phyloP scores from a whole-genome alignment of 2,797 vertebrate genomes.

The Phalanger gymnotis region DNA sequence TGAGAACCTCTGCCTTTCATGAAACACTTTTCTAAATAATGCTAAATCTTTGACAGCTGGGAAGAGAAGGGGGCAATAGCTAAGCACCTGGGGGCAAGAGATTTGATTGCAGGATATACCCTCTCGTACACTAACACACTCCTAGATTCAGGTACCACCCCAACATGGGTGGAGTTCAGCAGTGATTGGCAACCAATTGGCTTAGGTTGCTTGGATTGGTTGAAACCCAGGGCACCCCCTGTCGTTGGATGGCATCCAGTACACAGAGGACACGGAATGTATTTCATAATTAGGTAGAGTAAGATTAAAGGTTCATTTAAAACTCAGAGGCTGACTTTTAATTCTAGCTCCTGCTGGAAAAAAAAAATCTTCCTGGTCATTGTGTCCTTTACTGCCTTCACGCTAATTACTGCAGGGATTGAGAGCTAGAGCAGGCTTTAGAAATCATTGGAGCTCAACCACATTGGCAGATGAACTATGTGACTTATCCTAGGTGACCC shows the following conservation, averaged over 20 bases:
- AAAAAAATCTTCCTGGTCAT: conserved; percentile 68
- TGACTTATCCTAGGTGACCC: background rate
- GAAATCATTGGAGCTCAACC: too few species aligned
- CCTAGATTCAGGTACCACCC: background rate
- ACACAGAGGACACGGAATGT: conserved; percentile 22
- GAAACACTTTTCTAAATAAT: background rate
- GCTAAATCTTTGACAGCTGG: background rate
- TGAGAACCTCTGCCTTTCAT: background rate
- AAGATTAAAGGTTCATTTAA: conserved; percentile 52
- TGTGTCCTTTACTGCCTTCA: conserved; percentile 61
- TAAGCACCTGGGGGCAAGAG: background rate
- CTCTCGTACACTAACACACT: too few species aligned
- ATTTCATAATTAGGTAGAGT: conserved; percentile 53
- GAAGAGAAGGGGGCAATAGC: background rate
- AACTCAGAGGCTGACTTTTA: conserved; percentile 71
- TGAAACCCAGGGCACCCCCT: background rate
- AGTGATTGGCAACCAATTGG: background rate
- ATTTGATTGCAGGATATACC: background rate
- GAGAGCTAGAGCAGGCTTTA: conserved; percentile 10
- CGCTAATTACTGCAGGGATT: conserved; percentile 58
- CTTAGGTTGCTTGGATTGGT: background rate
- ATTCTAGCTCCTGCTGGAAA: conserved; percentile 75
- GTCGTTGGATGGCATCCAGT: background rate
- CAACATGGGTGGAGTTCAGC: background rate
- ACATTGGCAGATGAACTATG: too few species aligned